Base-by-base conservation (phyloP, 2,797 vertebrate genomes). In the Amblyraja radiata region DNA sequence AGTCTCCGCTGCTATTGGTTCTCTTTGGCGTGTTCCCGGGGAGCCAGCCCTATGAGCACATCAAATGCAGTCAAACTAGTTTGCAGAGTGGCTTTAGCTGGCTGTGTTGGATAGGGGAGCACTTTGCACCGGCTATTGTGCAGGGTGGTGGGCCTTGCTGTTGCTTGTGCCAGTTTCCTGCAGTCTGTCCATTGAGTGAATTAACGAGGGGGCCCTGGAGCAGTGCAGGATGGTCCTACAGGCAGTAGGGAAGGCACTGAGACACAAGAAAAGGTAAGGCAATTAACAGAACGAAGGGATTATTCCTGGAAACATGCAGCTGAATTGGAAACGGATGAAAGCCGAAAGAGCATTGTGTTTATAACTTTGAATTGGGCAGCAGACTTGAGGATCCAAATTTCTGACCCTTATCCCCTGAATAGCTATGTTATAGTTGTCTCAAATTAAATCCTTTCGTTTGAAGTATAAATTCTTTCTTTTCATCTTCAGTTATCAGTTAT, bases 161-260 rank as follows among this genome's bases (percentile, higher is more conserved):
- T 58, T 84, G 81, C 61, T 23, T 88, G 84, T 88, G 11, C 71
- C 61, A 10, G 23, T 39, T 73, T 58, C 73, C 90, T 76, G 13
- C 90, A 54, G 16, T 58, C 71, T 92, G 90, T 71, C 90, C 21
- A 25, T 76, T 54, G 36, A 92, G 65, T 91, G 71, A n/a, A 76
- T 25, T 28, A 92, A 76, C 36, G 8, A 39, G 36, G 90, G 90
- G 68, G 71, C 90, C 46, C 90, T 92, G 68, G 90, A 92, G 90
- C 90, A 92, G 39, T 92, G 90, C 88, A 93, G 39, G 14, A 94
- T 94, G 94, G 94, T 94, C 10, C 93, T 94, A 76, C 94, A 94
- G 54, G 94, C 94, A n/a, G 93, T 94, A n/a, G 94, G 94, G 21
- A 94, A 94, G 81, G 90, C 94, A 14, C 76, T 94, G 21, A 93